phyloP scores from a whole-genome alignment of 2,888 invertebrate genomes.

The Epirrhoe alternata region DNA sequence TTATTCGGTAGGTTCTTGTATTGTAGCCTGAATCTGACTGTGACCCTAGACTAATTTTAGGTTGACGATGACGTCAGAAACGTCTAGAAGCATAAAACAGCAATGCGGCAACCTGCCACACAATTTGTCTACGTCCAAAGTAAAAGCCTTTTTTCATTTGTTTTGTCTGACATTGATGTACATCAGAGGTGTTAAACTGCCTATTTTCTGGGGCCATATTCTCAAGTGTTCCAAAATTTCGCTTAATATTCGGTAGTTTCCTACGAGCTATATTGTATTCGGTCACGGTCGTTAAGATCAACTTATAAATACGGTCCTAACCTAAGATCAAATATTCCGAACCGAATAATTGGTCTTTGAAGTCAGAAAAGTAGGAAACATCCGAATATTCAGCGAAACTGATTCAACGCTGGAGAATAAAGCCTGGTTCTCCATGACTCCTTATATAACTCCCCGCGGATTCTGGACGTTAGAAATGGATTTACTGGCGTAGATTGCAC shows the following conservation, averaged over 20 bases:
- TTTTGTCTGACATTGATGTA: slow-evolving; percentile 15
- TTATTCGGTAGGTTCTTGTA: background rate
- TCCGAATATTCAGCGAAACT: too few relatives aligned
- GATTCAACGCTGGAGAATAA: too few relatives aligned
- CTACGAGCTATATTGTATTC: too few relatives aligned
- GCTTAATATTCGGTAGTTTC: too few relatives aligned
- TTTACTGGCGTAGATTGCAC: slow-evolving; percentile 9
- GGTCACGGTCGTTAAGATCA: too few relatives aligned
- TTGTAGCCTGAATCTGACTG: background rate
- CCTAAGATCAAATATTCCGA: too few relatives aligned
- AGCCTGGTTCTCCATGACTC: background rate
- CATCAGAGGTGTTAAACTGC: slow-evolving; percentile 9
- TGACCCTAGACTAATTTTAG: slow-evolving; percentile 8
- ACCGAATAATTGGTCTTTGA: too few relatives aligned
- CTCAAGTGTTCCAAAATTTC: background rate
- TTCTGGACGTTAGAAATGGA: slow-evolving; percentile 4
- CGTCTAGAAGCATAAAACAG: slow-evolving; percentile 21
- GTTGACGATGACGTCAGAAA: slow-evolving; percentile 25
- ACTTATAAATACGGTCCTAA: too few relatives aligned
- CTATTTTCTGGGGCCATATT: slow-evolving; percentile 1
- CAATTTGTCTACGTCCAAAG: slow-evolving; percentile 29
- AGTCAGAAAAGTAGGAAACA: too few relatives aligned
- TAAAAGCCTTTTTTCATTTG: slow-evolving; percentile 32
- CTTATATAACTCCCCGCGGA: slow-evolving; percentile 8
- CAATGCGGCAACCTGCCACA: slow-evolving; percentile 28